A percentile compares a stretch with the other conserved stretches of the same genome.
phyloP scores from a whole-genome alignment of 2,888 invertebrate species.

The Cryptocheilus praepositus region DNA sequence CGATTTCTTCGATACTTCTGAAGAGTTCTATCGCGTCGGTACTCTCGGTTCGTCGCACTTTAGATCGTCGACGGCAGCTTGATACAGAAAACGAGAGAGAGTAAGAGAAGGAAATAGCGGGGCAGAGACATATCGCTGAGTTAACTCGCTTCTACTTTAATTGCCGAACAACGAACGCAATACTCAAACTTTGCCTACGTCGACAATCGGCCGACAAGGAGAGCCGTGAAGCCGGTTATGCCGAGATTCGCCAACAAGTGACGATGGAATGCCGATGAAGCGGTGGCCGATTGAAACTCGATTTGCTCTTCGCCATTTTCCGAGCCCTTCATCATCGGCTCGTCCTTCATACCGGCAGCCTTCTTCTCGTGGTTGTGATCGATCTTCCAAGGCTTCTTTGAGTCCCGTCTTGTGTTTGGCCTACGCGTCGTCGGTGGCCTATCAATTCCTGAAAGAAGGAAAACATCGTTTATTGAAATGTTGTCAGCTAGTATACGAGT shows the following conservation, averaged over 20 bases:
- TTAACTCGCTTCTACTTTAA: conserved; percentile 12
- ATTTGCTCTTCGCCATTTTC: conserved; percentile 61
- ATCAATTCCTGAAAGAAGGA: conserved; percentile 59
- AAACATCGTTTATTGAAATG: neutral
- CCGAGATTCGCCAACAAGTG: conserved; percentile 58
- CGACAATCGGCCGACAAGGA: conserved; percentile 55
- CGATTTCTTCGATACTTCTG: neutral
- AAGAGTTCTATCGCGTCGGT: neutral
- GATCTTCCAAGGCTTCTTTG: conserved; percentile 65
- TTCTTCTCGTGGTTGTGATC: conserved; percentile 65
- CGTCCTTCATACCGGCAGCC: conserved; percentile 66
- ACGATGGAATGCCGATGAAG: conserved; percentile 60
- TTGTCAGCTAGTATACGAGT: neutral
- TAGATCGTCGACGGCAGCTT: too few species aligned
- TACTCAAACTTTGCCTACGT: conserved; percentile 47
- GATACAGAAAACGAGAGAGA: too few species aligned
- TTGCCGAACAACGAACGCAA: conserved; percentile 9
- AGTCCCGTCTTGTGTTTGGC: conserved; percentile 65
- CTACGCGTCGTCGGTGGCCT: conserved; percentile 63
- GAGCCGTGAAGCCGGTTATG: conserved; percentile 49
- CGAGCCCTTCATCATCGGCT: conserved; percentile 60
- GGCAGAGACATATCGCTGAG: neutral
- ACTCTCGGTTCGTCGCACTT: neutral
- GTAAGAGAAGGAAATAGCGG: too few species aligned
- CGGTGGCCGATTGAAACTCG: conserved; percentile 65